Percentiles rank a stretch among this genome's conserved stretches.
Evolutionary conservation across 1,140 invertebrate species (phyloP).

Genomic region (Nomia melanderi): DNA sequence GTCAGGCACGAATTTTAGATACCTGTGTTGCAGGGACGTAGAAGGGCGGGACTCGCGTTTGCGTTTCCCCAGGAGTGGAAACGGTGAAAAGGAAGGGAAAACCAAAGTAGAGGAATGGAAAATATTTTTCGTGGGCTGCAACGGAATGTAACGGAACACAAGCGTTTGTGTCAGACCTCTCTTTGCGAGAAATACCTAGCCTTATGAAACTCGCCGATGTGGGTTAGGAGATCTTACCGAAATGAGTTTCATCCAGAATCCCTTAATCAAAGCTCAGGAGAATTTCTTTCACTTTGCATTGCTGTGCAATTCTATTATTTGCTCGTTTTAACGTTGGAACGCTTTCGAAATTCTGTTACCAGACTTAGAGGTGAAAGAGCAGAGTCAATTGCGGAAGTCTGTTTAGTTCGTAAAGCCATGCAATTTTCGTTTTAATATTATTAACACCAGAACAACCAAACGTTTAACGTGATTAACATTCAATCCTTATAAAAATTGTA

Average conservation of each 20-base stretch:
- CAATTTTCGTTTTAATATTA: too few relatives aligned
- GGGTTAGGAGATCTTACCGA: constrained; percentile 4
- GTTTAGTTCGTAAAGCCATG: too few relatives aligned
- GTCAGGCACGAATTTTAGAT: background rate
- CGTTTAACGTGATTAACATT: too few relatives aligned
- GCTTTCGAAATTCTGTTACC: too few relatives aligned
- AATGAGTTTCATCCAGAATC: background rate
- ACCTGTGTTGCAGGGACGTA: background rate
- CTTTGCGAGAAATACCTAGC: background rate
- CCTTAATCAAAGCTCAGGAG: background rate
- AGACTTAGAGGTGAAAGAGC: too few relatives aligned
- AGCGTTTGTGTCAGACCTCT: background rate
- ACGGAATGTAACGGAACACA: too few relatives aligned
- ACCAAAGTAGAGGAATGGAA: background rate
- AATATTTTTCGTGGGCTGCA: constrained; percentile 12
- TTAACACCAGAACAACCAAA: too few relatives aligned
- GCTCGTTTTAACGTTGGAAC: too few relatives aligned
- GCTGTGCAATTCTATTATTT: too few relatives aligned
- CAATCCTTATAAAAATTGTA: too few relatives aligned
- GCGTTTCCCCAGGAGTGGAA: background rate
- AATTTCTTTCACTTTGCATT: background rate
- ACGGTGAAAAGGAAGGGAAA: background rate
- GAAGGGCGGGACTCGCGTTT: background rate
- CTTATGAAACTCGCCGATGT: constrained; percentile 11
- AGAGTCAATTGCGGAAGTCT: too few relatives aligned